These are phyloP conservation scores for Lophura nycthemera DNA, from an alignment of 2,113 vertebrate genomes.

Conservation along the genomic window DNA sequence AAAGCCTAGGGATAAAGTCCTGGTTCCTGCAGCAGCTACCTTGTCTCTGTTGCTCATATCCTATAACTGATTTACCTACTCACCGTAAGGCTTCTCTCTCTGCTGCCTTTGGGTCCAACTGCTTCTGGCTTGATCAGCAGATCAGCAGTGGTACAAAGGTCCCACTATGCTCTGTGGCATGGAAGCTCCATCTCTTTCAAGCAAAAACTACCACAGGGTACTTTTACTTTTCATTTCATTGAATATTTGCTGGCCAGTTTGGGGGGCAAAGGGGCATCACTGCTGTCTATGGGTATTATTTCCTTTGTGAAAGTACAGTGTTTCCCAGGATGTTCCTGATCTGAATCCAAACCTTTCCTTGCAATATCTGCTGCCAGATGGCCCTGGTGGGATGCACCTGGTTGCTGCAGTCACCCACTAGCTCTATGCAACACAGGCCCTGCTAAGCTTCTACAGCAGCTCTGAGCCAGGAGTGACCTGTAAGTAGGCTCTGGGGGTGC, in stretches of 20 bases:
- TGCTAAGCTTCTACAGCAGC: background rate
- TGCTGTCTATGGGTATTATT: background rate
- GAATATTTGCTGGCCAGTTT: background rate
- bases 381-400: fast-evolving
- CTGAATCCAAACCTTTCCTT: background rate
- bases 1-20: background rate
- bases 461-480: background rate
- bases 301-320: background rate
- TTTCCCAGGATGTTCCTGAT: background rate
- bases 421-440: background rate
- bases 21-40: background rate
- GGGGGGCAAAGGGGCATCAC: background rate
- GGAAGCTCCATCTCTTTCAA: background rate
- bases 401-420: background rate
- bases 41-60: background rate
- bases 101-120: fast-evolving
- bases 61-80: constrained; percentile 11
- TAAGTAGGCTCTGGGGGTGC: background rate
- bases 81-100: background rate
- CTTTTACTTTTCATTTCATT: background rate
- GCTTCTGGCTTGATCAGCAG: background rate
- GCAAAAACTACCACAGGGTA: background rate
- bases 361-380: background rate
- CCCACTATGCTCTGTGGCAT: background rate
- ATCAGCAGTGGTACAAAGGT: background rate